Conservation (phyloP, 2,888 invertebrate species). For the Cryptosula pallasiana region DNA sequence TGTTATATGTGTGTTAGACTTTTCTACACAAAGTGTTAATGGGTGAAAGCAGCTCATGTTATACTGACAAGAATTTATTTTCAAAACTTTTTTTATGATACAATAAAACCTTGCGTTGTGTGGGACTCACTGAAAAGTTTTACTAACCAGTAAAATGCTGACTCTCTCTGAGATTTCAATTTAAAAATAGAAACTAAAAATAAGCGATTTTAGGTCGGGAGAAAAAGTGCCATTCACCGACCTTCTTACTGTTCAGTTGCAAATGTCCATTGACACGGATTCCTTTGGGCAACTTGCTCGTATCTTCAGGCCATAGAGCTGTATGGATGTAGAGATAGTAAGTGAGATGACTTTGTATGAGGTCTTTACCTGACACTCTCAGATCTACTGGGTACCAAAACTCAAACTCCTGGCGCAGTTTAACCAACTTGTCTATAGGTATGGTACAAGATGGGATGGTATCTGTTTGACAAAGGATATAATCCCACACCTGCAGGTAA, state of each 20-base stretch:
- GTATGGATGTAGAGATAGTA: constrained; percentile 91
- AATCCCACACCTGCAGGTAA: constrained; percentile 81
- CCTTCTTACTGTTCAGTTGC: constrained; percentile 88
- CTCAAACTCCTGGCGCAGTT: constrained; percentile 81
- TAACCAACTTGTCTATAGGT: constrained; percentile 66
- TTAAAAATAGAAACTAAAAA: no score
- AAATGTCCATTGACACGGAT: constrained; percentile 93
- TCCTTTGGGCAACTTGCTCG: constrained; percentile 72
- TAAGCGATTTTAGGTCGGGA: no score
- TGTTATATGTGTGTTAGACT: no score
- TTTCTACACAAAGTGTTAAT: no score
- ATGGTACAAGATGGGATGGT: constrained; percentile 65
- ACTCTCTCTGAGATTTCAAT: no score
- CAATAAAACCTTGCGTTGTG: no score
- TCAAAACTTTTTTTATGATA: no score
- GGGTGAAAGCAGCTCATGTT: no score
- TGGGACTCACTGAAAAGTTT: no score
- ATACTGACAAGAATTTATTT: no score
- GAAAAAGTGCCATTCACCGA: no score
- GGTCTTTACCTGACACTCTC: constrained; percentile 89
- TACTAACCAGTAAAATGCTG: no score
- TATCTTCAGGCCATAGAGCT: constrained; percentile 88
- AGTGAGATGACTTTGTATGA: constrained; percentile 94
- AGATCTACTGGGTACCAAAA: constrained; percentile 97
- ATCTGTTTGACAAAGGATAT: constrained; percentile 65